These are phyloP conservation scores for Apodemia zela DNA, from an alignment of 2,888 invertebrate species.

Conservation along the genomic window DNA sequence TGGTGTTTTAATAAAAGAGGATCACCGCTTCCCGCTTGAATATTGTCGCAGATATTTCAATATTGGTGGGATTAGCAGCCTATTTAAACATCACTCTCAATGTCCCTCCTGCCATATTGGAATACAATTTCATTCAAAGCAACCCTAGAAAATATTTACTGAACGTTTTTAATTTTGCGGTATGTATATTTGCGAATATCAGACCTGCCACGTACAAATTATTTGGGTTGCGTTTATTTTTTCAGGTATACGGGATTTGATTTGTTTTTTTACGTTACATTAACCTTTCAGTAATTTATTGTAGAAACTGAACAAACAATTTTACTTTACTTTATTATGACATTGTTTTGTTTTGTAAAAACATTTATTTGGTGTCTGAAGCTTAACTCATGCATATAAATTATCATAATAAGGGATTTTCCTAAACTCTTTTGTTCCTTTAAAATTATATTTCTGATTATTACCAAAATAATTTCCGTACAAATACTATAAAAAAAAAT, in stretches of 20 bases:
- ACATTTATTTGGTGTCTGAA: too few relatives aligned
- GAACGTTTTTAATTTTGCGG: constrained; percentile 64
- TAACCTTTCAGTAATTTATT: too few relatives aligned
- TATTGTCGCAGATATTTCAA: constrained; percentile 79
- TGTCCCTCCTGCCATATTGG: constrained; percentile 64
- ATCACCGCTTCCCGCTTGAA: constrained; percentile 66
- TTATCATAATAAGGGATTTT: too few relatives aligned
- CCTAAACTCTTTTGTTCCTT: too few relatives aligned
- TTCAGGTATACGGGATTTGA: background rate
- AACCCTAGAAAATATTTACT: constrained; percentile 67
- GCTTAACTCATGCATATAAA: too few relatives aligned
- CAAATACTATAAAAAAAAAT: too few relatives aligned
- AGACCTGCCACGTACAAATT: constrained; percentile 13
- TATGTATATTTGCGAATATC: constrained; percentile 27
- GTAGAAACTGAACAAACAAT: too few relatives aligned
- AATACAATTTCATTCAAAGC: constrained; percentile 71
- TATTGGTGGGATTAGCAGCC: constrained; percentile 77
- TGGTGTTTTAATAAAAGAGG: constrained; percentile 77
- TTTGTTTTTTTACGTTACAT: background rate
- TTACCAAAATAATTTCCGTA: too few relatives aligned
- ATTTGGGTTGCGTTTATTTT: constrained; percentile 1
- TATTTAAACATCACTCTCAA: constrained; percentile 74
- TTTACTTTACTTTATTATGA: too few relatives aligned
- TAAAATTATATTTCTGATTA: too few relatives aligned
- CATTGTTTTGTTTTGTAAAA: too few relatives aligned